Conservation (phyloP, 2,113 vertebrate genomes). For the Cynopterus brachyotis region DNA sequence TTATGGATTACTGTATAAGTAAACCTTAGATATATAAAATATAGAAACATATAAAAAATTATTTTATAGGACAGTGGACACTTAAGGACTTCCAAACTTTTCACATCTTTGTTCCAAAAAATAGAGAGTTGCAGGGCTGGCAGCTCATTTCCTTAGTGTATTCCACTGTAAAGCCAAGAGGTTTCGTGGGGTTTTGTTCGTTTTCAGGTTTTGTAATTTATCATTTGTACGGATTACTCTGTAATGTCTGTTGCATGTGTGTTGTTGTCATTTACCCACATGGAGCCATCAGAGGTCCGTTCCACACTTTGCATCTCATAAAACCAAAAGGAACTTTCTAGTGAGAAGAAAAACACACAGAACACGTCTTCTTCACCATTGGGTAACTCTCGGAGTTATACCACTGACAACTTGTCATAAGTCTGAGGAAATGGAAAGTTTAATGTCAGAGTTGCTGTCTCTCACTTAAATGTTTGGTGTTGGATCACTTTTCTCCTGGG, state of each 20-base stretch:
- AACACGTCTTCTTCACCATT: neutral
- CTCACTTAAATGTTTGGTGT: neutral
- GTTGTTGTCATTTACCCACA: neutral
- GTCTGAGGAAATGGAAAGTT: neutral
- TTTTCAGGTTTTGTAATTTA: neutral
- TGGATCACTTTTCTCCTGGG: conserved; percentile 53
- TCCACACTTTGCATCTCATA: neutral
- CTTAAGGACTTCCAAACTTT: conserved; percentile 1
- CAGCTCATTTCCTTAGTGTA: neutral
- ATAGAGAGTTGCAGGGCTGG: neutral
- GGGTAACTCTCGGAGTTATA: neutral
- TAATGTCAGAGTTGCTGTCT: neutral
- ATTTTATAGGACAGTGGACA: neutral
- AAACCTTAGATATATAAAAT: conserved; percentile 9
- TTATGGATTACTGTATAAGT: neutral
- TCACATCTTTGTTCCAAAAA: conserved; percentile 43
- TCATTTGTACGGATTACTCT: neutral
- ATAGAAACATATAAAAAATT: conserved; percentile 17
- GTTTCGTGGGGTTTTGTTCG: neutral
- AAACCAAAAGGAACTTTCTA: conserved; percentile 46
- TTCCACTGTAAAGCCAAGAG: neutral
- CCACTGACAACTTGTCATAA: neutral
- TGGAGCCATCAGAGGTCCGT: neutral
- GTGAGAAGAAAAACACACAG: conserved; percentile 11
- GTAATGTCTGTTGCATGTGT: neutral